Percentiles rank a stretch among this genome's conserved stretches.
These are phyloP conservation scores for Lycia hirtaria DNA, from an alignment of 2,888 invertebrate genomes.

Conservation along the genomic window DNA sequence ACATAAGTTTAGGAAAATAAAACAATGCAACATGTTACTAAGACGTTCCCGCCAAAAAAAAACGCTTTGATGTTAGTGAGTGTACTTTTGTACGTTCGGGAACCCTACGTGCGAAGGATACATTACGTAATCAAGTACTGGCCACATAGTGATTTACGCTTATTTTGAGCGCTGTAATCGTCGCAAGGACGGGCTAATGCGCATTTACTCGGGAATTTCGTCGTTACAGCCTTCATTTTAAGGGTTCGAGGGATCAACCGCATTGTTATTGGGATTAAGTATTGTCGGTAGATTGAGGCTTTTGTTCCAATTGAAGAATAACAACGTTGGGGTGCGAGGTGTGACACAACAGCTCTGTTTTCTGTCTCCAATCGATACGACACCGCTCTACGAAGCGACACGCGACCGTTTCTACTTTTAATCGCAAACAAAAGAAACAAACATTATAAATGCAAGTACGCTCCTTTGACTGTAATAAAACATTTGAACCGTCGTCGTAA, in stretches of 20 bases:
- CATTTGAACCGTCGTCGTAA: slow-evolving; percentile 1
- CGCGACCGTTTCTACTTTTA: not conserved
- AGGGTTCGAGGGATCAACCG: slow-evolving; percentile 14
- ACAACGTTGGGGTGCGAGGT: not conserved
- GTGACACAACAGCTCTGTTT: slow-evolving; percentile 8
- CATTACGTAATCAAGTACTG: slow-evolving; percentile 32
- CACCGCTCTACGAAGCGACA: not conserved
- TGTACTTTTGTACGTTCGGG: not conserved
- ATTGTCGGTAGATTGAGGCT: slow-evolving; percentile 3
- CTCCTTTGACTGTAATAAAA: not conserved
- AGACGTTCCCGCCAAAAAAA: too few species aligned
- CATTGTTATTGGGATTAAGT: slow-evolving; percentile 7
- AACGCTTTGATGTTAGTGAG: not conserved
- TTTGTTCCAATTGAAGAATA: slow-evolving; percentile 18
- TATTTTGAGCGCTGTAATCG: slow-evolving; percentile 31
- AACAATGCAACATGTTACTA: too few species aligned
- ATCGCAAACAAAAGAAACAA: not conserved
- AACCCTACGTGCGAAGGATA: slow-evolving; percentile 26
- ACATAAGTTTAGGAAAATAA: too few species aligned
- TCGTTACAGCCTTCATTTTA: slow-evolving; percentile 5
- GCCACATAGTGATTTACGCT: slow-evolving; percentile 41
- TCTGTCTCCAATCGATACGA: slow-evolving; percentile 6
- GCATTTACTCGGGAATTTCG: slow-evolving; percentile 15
- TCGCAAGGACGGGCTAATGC: slow-evolving; percentile 23
- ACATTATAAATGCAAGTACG: slow-evolving; percentile 3